Conservation (phyloP, 2,888 invertebrate species). For the Drosophila merina region DNA sequence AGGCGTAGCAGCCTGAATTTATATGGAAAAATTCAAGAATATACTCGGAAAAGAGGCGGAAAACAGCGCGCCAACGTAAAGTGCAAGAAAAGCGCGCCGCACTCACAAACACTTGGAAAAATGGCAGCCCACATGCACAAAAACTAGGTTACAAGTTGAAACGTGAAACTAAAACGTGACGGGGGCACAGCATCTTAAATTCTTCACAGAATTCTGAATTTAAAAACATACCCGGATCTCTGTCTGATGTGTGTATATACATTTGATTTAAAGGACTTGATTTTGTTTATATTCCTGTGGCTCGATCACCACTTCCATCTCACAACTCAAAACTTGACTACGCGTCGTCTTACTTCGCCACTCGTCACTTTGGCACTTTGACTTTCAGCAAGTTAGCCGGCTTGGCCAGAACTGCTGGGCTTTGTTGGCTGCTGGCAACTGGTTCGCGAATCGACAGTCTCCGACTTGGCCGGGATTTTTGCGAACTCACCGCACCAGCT, state of each 20-base stretch:
- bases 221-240: constrained; percentile 56
- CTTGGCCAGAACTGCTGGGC: constrained; percentile 67
- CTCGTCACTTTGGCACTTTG: constrained; percentile 17
- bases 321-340: constrained; percentile 1
- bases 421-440: constrained; percentile 66
- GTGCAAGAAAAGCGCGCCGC: constrained; percentile 55
- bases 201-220: constrained; percentile 11
- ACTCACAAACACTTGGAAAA: constrained; percentile 27
- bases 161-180: constrained; percentile 60
- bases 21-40: constrained; percentile 60
- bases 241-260: not conserved
- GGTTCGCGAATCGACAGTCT: constrained; percentile 38
- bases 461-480: constrained; percentile 39
- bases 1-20: constrained; percentile 54
- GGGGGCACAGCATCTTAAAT: constrained; percentile 35
- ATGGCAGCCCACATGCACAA: constrained; percentile 33
- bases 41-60: constrained; percentile 38
- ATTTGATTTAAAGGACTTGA: not conserved
- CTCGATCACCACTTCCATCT: constrained; percentile 1
- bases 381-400: constrained; percentile 49
- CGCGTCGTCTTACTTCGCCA: not conserved
- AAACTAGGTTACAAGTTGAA: constrained; percentile 72
- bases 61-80: constrained; percentile 39
- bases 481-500: constrained; percentile 38
- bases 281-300: not conserved